These are phyloP conservation scores for Osmerus mordax DNA, from an alignment of 2,113 vertebrate genomes.

Conservation along the genomic window DNA sequence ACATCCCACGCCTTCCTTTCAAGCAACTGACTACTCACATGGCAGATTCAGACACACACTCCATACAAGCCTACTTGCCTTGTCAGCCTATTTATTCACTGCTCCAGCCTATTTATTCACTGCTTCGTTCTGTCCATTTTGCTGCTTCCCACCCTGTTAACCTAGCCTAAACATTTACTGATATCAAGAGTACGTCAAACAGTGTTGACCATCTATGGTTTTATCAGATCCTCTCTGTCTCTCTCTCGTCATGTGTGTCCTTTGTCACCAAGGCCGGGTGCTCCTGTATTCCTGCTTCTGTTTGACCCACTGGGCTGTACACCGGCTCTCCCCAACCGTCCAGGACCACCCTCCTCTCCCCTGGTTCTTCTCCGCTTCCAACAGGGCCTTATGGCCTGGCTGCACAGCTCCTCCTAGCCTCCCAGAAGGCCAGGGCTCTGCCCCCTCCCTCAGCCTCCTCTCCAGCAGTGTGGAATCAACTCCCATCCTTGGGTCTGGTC, in stretches of 20 bases:
- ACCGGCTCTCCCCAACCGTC: conserved; percentile 50
- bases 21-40: background rate
- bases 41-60: background rate
- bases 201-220: no score
- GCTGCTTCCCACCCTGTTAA: background rate
- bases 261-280: conserved; percentile 67
- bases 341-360: conserved; percentile 39
- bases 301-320: conserved; percentile 59
- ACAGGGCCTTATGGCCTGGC: background rate
- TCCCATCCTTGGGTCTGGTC: background rate
- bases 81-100: background rate
- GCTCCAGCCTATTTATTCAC: background rate
- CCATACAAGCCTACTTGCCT: background rate
- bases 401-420: background rate
- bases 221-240: background rate
- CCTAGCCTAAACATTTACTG: background rate
- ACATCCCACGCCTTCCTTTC: background rate
- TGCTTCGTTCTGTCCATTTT: background rate
- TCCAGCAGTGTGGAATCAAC: background rate
- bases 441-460: background rate
- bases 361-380: background rate
- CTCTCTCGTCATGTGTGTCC: background rate
- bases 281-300: conserved; percentile 62
- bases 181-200: no score
- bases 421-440: background rate